These are phyloP conservation scores for Elegia similella DNA, from an alignment of 2,888 invertebrate species.

Conservation along the genomic window DNA sequence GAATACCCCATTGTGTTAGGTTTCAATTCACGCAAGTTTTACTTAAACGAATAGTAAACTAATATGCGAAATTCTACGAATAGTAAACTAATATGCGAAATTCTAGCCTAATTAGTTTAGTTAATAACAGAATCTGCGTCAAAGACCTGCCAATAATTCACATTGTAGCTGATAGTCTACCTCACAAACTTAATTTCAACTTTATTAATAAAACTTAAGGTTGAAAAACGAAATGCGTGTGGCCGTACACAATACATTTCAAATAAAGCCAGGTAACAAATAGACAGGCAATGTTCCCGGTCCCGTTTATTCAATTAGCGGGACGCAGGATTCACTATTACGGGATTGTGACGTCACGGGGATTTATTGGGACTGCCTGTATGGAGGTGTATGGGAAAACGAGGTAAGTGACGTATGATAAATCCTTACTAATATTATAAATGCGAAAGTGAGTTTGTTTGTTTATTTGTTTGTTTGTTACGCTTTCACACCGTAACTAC, in stretches of 20 bases:
- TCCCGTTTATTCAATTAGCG: constrained; percentile 17
- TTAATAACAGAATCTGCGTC: constrained; percentile 3
- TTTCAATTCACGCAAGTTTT: no score
- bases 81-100: not conserved
- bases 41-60: not conserved
- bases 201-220: not conserved
- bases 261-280: constrained; percentile 17
- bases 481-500: no score
- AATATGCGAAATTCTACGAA: not conserved
- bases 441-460: no score
- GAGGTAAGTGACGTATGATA: not conserved
- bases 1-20: no score
- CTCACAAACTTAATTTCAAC: not conserved
- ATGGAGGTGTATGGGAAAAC: not conserved
- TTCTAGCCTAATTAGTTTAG: constrained; percentile 8
- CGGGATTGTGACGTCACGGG: constrained; percentile 17
- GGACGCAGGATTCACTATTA: constrained; percentile 18
- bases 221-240: not conserved
- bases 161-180: not conserved
- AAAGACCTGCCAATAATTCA: constrained; percentile 10
- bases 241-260: not conserved
- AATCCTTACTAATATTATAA: no score
- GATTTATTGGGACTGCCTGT: constrained; percentile 4
- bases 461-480: no score
- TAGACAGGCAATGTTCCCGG: constrained; percentile 12